These are phyloP conservation scores for Meloidogyne hapla DNA, from an alignment of 1,140 invertebrate genomes.

Conservation along the genomic window DNA sequence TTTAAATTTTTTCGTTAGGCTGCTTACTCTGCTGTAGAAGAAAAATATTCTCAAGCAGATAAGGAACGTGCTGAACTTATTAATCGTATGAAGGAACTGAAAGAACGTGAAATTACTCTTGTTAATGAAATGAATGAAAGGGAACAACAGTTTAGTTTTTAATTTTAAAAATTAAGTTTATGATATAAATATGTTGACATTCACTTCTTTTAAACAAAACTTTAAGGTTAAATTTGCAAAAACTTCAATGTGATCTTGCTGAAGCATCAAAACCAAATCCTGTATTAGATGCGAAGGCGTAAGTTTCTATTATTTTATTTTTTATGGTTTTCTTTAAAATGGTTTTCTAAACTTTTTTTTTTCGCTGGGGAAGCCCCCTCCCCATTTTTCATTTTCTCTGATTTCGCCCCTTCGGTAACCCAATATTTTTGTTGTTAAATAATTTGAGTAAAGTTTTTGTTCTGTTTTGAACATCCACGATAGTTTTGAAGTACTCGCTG, in stretches of 20 bases:
- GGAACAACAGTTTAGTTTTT: constrained; percentile 47
- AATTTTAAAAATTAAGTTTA: constrained; percentile 8
- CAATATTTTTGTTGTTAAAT: neutral
- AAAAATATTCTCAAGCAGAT: constrained; percentile 37
- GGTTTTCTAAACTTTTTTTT: too few relatives aligned
- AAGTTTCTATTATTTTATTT: constrained; percentile 25
- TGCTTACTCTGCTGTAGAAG: constrained; percentile 33
- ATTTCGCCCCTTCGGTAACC: neutral
- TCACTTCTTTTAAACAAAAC: constrained; percentile 16
- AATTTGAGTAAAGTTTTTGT: constrained; percentile 23
- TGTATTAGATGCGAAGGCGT: constrained; percentile 32
- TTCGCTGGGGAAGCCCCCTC: too few relatives aligned
- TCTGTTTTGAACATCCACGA: constrained; percentile 22
- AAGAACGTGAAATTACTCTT: constrained; percentile 40
- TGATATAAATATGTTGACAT: neutral
- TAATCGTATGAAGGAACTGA: constrained; percentile 41
- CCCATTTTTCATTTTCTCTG: neutral
- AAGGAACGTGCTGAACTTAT: constrained; percentile 41
- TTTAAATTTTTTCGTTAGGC: too few relatives aligned
- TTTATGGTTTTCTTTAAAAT: too few relatives aligned
- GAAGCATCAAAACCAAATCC: constrained; percentile 39
- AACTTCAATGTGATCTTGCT: constrained; percentile 30
- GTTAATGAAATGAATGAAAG: constrained; percentile 47
- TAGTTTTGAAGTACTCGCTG: constrained; percentile 30
- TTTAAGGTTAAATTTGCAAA: constrained; percentile 35